Percentiles rank a stretch among this genome's conserved stretches.
These are phyloP conservation scores for Lepus oiostolus DNA, from an alignment of 2,797 vertebrate genomes.

Conservation along the genomic window DNA sequence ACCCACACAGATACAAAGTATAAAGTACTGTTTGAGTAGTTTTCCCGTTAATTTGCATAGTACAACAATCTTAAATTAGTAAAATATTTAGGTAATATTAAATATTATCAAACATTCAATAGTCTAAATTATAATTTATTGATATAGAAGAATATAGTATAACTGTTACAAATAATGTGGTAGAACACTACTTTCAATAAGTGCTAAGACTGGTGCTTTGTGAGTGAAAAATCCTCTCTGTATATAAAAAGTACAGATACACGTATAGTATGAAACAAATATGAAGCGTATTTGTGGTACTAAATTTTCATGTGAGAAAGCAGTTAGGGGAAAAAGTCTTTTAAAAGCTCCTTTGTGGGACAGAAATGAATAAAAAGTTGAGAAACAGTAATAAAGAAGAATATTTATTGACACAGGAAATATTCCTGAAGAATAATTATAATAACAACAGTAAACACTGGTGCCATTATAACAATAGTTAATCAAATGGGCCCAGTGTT, in stretches of 20 bases:
- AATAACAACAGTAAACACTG: neutral
- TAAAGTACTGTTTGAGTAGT: no score
- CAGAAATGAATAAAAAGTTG: conserved; percentile 3
- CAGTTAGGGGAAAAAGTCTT: neutral
- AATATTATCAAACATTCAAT: neutral
- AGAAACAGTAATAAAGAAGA: neutral
- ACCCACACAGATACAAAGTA: no score
- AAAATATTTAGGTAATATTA: neutral
- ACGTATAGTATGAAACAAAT: neutral
- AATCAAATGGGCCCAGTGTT: neutral
- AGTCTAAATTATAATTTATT: neutral
- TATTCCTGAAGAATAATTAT: conserved; percentile 42
- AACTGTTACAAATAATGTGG: neutral
- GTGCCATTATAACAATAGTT: conserved; percentile 44
- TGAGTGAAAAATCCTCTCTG: neutral
- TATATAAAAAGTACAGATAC: neutral
- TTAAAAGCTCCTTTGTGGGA: neutral
- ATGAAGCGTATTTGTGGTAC: neutral
- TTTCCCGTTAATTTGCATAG: no score
- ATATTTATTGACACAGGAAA: conserved; percentile 27
- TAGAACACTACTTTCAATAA: neutral
- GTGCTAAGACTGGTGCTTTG: neutral
- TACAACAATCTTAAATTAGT: neutral
- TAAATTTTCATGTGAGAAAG: neutral
- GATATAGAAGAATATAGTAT: neutral